Evolutionary conservation across 2,797 vertebrate genomes (phyloP).

Genomic region (Acanthis flammea): DNA sequence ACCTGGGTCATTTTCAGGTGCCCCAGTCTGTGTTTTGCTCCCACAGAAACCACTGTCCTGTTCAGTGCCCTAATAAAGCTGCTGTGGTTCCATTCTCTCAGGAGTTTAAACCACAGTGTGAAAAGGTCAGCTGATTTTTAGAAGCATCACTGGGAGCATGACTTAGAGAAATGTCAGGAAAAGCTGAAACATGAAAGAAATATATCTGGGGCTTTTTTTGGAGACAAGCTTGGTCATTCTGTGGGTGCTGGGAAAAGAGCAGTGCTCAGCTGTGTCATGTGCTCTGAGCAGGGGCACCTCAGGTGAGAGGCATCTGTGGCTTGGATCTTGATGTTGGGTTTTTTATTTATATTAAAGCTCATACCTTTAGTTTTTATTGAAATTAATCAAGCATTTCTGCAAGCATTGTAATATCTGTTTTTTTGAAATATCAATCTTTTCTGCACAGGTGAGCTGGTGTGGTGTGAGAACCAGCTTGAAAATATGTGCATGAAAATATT

Average conservation of each 20-base stretch:
- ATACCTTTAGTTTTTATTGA: background rate
- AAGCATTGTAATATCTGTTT: background rate
- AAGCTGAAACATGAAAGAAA: background rate
- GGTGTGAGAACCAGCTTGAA: background rate
- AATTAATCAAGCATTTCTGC: background rate
- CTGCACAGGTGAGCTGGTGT: background rate
- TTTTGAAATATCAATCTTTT: background rate
- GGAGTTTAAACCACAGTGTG: background rate
- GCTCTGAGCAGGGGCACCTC: background rate
- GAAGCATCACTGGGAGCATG: background rate
- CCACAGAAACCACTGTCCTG: background rate
- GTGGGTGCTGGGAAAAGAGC: background rate
- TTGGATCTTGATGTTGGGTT: background rate
- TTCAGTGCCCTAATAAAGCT: background rate
- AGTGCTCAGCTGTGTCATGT: background rate
- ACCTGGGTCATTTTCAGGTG: background rate
- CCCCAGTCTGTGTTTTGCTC: background rate
- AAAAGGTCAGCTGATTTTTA: background rate
- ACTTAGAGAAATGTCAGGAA: background rate
- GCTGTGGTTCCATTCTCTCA: background rate
- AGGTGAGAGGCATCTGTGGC: background rate
- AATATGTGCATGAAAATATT: background rate
- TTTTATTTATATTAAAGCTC: background rate
- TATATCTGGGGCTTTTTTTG: background rate
- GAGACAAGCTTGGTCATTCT: background rate